These are phyloP conservation scores for Scaptomyza cyrtandrae DNA, from an alignment of 2,888 invertebrate genomes.

Conservation along the genomic window DNA sequence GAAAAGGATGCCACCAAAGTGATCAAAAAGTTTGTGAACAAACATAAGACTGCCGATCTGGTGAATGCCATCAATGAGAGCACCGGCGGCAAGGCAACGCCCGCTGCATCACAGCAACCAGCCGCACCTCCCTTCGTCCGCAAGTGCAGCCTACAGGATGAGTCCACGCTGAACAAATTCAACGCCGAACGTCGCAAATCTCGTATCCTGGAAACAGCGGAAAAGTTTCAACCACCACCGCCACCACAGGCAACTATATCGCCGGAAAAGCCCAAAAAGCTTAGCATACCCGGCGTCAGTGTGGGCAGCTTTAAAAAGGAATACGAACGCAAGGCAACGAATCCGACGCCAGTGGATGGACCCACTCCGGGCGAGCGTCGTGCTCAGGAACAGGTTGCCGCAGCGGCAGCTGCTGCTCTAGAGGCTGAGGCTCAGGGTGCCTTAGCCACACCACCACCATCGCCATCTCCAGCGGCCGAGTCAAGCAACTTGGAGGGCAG, in stretches of 20 bases:
- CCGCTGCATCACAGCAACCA: conserved; percentile 23
- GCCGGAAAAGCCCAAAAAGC: conserved; percentile 90
- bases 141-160: conserved; percentile 84
- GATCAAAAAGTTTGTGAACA: conserved; percentile 84
- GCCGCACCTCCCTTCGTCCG: conserved; percentile 71
- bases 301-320: conserved; percentile 94
- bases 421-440: conserved; percentile 58
- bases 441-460: conserved; percentile 81
- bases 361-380: conserved; percentile 83
- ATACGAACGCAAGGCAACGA: conserved; percentile 92
- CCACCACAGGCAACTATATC: conserved; percentile 26
- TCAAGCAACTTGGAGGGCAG: conserved; percentile 83
- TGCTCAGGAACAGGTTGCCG: conserved; percentile 77
- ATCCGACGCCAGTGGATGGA: conserved; percentile 83
- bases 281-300: conserved; percentile 92
- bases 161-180: conserved; percentile 82
- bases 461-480: conserved; percentile 78
- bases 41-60: conserved; percentile 84
- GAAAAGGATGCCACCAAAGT: conserved; percentile 84
- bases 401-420: conserved; percentile 70
- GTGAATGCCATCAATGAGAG: conserved; percentile 82
- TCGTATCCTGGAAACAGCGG: conserved; percentile 89
- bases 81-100: conserved; percentile 28
- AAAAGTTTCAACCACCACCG: conserved; percentile 88
- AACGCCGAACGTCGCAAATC: conserved; percentile 88